Evolutionary conservation across 35 echinoderm and acorn worm species (phyloP), one percentile per base, ranked within the genome.

Genomic region (Apostichopus parvimensis): DNA sequence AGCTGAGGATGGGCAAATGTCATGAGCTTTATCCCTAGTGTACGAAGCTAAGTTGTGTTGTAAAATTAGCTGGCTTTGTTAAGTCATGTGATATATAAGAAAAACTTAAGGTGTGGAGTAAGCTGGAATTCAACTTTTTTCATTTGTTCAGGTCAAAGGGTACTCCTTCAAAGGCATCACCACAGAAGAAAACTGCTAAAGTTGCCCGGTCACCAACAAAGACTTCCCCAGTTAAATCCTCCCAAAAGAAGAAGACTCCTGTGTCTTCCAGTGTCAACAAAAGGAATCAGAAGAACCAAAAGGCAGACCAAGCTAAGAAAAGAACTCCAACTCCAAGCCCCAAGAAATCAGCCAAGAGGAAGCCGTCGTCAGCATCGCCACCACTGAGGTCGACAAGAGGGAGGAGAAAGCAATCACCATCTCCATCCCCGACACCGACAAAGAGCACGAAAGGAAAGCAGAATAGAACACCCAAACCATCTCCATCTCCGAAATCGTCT

Each of bases 241-340:
- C 81, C 4, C 13, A 8, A 5, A 84, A 84, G 9, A 84, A 84
- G 14, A 84, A 84, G 56, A 84, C 81, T 21, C 81, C 81, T 9
- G 81, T 84, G 21, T 59, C 81, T 20, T 57, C 56, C 13, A 84
- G 58, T 61, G 58, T 12, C 12, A 61, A 61, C 8, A 61, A 4
- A 45, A 45, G 79, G 8, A 17, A 17, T 17, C 79, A 20, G 12
- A 25, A 82, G 15, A 82, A 11, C 55, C 24, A 45, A 6, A 82
- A 82, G 54, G 52, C 79, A 54, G 53, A 55, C 45, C 11, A 9
- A 17, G 45, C 8, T 82, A 56, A 45, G n/a, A 82, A 84, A 54
- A 84, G 53, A 20, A 59, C 81, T 59, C 81, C 81, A 60, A 84
- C 54, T 6, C 54, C 81, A n/a, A 84, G 81, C 56, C 81, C 81